Evolutionary conservation across 2,113 vertebrate genomes (phyloP).

Genomic region (Corythaixoides concolor): DNA sequence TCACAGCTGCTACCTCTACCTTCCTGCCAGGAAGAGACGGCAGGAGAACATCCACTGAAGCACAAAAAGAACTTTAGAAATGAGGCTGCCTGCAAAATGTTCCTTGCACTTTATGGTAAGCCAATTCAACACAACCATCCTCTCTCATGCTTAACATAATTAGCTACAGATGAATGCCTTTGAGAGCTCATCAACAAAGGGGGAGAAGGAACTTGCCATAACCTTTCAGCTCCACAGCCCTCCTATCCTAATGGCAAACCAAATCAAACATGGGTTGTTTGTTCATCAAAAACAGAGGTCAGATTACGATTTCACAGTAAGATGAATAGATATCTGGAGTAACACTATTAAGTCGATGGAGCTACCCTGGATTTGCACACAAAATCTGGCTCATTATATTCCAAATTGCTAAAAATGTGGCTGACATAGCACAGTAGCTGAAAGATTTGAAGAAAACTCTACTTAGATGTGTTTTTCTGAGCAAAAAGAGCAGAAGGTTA

Average conservation of each 20-base stretch:
- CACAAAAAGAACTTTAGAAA: neutral
- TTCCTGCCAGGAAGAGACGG: neutral
- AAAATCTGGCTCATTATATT: neutral
- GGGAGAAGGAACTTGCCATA: neutral
- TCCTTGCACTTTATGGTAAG: neutral
- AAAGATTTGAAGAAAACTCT: neutral
- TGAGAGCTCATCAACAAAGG: neutral
- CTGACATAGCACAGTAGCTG: slow-evolving; percentile 8
- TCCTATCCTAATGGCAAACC: neutral
- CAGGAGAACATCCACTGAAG: neutral
- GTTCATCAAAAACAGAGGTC: neutral
- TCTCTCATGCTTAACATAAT: neutral
- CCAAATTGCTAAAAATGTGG: neutral
- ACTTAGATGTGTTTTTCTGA: neutral
- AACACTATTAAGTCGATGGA: neutral
- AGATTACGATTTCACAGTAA: neutral
- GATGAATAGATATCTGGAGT: neutral
- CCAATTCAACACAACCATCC: neutral
- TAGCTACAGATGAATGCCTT: neutral
- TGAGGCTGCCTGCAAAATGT: neutral
- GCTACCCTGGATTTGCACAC: neutral
- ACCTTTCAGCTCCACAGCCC: neutral
- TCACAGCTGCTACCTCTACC: neutral
- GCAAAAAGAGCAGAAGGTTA: neutral
- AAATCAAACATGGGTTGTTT: neutral